Base-by-base conservation (phyloP, 2,888 invertebrate species). In the Noctua janthe region DNA sequence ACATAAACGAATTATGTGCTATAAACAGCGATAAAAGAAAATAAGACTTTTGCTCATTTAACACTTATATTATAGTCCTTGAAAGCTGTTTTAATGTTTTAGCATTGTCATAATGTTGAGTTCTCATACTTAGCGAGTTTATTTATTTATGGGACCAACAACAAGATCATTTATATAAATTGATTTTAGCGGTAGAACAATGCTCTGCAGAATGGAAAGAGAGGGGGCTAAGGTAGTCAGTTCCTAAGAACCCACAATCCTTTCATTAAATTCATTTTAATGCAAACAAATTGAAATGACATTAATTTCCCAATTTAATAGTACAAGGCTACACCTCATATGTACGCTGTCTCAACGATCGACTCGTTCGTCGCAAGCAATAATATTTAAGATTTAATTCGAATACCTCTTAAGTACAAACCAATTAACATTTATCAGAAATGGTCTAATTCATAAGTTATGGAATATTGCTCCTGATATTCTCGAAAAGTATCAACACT, bases 1-100 rank as follows among this genome's bases (percentile, higher is more conserved):
- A 90, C 90, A 88, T 89, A 80, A 78, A 83, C 79, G 79, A 90
- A 90, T 90, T 90, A 91, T 84, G 84, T 75, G 76, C 76, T 81
- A 82, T 87, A 85, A 88, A 88, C 81, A 87, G 78, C 78, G 80
- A 80, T 85, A 86, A 86, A 83, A 81, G 80, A 87, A 90, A 91
- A 89, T 77, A 82, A 82, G 74, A 78, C 62, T 85, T 78, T 81
- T 76, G 49, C 54, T 74, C 71, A 49, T 70, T 85, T 71, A 66
- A 80, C 71, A 74, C 43, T 80, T 78, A 35, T 73, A 81, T 83
- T 76, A 78, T 81, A 73, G 59, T 66, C 47, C 86, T 76, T 70
- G 77, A 74, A 49, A 67, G 47, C 43, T n/a, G 13, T 56, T 13
- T n/a, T n/a, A 49, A 51, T 59, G 1, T 17, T 67, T 56, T 69